Evolutionary conservation across 1,140 invertebrate genomes (phyloP).

Genomic region (Melanaphis sacchari): DNA sequence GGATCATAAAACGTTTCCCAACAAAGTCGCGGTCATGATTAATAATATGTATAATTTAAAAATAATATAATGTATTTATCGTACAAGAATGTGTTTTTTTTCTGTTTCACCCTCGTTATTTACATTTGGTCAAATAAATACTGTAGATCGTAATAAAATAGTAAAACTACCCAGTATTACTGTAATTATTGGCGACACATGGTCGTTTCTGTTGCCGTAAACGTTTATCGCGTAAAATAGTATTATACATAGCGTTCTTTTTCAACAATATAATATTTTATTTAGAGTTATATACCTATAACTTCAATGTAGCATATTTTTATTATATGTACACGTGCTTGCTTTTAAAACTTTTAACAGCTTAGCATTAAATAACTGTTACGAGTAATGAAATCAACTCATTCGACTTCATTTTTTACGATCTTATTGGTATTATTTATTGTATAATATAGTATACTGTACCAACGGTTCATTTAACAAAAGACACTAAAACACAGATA

Average conservation of each 20-base stretch:
- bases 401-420: not conserved
- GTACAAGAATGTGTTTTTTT: not conserved
- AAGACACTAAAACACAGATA: too few relatives aligned
- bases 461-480: too few relatives aligned
- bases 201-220: not conserved
- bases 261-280: not conserved
- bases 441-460: too few relatives aligned
- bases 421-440: not conserved
- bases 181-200: constrained; percentile 16
- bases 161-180: not conserved
- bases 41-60: too few relatives aligned
- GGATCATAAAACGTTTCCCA: not conserved
- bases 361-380: not conserved
- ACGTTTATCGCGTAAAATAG: not conserved
- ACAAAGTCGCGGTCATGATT: not conserved
- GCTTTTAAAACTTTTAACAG: not conserved
- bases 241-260: not conserved
- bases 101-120: not conserved
- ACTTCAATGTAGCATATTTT: not conserved
- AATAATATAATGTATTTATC: not conserved
- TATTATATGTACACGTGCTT: not conserved
- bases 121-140: not conserved
- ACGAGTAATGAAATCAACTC: not conserved
- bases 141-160: not conserved
- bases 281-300: not conserved